These are phyloP conservation scores for Eretmocerus hayati DNA, from an alignment of 2,888 invertebrate genomes.

Conservation along the genomic window DNA sequence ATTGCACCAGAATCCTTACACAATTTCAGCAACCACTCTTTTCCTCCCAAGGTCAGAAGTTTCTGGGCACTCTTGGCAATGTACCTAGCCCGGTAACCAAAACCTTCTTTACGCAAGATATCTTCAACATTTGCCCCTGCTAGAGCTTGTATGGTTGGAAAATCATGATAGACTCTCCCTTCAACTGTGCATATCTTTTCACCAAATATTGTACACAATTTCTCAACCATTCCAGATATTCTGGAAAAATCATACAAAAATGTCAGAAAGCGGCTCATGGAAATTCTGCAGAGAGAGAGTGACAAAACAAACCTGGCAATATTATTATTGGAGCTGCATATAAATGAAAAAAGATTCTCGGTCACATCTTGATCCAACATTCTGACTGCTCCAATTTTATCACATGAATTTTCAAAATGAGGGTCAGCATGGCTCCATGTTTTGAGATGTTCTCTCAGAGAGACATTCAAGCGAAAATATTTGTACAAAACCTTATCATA, in stretches of 20 bases:
- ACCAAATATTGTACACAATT: slow-evolving; percentile 77
- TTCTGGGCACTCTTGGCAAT: slow-evolving; percentile 68
- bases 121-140: slow-evolving; percentile 59
- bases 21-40: slow-evolving; percentile 66
- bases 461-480: slow-evolving; percentile 73
- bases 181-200: slow-evolving; percentile 62
- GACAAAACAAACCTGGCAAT: slow-evolving; percentile 71
- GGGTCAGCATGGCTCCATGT: slow-evolving; percentile 70
- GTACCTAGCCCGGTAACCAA: slow-evolving; percentile 84
- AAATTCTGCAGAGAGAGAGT: no score
- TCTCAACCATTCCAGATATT: slow-evolving; percentile 87
- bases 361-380: slow-evolving; percentile 84
- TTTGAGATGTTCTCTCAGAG: slow-evolving; percentile 63
- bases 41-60: slow-evolving; percentile 64
- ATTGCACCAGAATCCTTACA: slow-evolving; percentile 50
- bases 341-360: slow-evolving; percentile 92
- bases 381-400: slow-evolving; percentile 76
- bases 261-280: no score
- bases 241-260: slow-evolving; percentile 49
- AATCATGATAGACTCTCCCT: slow-evolving; percentile 62
- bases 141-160: slow-evolving; percentile 69
- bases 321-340: slow-evolving; percentile 96
- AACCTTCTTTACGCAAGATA: slow-evolving; percentile 65
- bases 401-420: slow-evolving; percentile 63
- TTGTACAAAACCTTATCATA: slow-evolving; percentile 54